Evolutionary conservation across 2,113 vertebrate genomes (phyloP).

Genomic region (Serilophus lunatus): DNA sequence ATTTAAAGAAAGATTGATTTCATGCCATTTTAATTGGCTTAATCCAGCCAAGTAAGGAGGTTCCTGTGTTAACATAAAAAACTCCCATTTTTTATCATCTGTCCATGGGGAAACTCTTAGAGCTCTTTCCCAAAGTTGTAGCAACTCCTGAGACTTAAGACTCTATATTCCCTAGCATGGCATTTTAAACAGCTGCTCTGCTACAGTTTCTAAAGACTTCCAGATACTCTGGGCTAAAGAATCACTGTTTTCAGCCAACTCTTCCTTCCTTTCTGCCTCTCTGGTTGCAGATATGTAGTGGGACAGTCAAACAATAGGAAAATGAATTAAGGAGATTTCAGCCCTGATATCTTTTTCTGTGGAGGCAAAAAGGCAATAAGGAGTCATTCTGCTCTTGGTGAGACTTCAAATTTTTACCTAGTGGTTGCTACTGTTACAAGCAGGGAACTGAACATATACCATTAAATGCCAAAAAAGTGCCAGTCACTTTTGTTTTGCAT

Average conservation of each 20-base stretch:
- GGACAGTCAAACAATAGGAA: not conserved
- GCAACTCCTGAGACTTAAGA: not conserved
- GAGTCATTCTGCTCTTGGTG: not conserved
- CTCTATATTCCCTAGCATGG: not conserved
- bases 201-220: not conserved
- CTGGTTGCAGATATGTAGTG: not conserved
- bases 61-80: slow-evolving; percentile 33
- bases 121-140: not conserved
- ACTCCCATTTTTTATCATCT: not conserved
- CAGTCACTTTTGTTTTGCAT: not conserved
- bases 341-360: not conserved
- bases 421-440: not conserved
- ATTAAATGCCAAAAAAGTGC: not conserved
- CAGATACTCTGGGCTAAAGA: not conserved
- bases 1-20: slow-evolving; percentile 68
- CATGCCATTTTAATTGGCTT: slow-evolving; percentile 41
- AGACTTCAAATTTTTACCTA: not conserved
- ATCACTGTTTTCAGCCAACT: not conserved
- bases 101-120: not conserved
- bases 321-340: not conserved
- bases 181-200: not conserved
- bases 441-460: not conserved
- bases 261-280: not conserved
- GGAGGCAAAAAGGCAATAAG: not conserved
- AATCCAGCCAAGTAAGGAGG: slow-evolving; percentile 30